These are phyloP conservation scores for Caenorhabditis remanei DNA, from an alignment of 1,140 invertebrate genomes.

Conservation along the genomic window DNA sequence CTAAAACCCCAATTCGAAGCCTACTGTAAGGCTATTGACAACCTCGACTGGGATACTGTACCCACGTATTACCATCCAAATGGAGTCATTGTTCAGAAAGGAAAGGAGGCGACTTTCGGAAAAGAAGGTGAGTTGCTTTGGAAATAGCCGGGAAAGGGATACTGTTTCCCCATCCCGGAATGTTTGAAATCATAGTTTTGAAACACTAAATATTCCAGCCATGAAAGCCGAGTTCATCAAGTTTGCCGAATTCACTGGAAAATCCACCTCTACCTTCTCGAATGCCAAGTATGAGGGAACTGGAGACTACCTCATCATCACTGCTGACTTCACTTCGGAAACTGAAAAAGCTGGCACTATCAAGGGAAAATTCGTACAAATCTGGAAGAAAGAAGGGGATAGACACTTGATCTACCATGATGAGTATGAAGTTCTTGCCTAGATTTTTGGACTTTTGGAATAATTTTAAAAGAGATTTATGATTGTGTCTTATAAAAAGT, in stretches of 20 bases:
- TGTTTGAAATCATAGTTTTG: too few relatives aligned
- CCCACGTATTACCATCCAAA: constrained; percentile 11
- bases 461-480: not conserved
- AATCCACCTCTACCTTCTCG: not conserved
- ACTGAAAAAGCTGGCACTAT: constrained; percentile 23
- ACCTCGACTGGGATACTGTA: not conserved
- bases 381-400: constrained; percentile 28
- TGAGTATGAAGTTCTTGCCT: constrained; percentile 22
- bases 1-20: constrained; percentile 23
- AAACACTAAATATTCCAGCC: not conserved
- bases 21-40: constrained; percentile 2
- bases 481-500: too few relatives aligned
- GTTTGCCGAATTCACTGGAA: not conserved
- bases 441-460: not conserved
- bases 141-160: not conserved
- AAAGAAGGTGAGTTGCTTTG: not conserved
- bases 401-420: constrained; percentile 30
- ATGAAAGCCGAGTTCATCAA: constrained; percentile 23
- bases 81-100: constrained; percentile 28
- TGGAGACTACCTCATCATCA: constrained; percentile 12
- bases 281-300: constrained; percentile 10
- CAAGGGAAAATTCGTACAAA: constrained; percentile 23
- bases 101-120: constrained; percentile 13
- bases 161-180: too few relatives aligned
- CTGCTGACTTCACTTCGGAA: not conserved